These are phyloP conservation scores for Passer montanus DNA, from an alignment of 2,113 vertebrate genomes.

Conservation along the genomic window DNA sequence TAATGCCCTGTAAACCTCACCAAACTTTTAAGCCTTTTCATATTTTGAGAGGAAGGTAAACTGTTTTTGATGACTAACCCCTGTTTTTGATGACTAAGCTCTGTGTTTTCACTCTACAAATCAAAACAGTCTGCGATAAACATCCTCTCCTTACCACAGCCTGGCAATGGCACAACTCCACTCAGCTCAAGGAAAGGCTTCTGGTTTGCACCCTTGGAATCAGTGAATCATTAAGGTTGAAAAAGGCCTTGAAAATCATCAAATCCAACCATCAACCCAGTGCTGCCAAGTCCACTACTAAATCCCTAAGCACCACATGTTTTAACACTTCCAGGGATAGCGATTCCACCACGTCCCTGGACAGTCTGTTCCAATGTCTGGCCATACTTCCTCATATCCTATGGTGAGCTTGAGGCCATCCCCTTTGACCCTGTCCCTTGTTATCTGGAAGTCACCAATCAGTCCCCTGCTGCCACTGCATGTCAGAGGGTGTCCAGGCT, in stretches of 20 bases:
- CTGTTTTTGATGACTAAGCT: slow-evolving; percentile 61
- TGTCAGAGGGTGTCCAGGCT: not conserved
- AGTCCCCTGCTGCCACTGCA: not conserved
- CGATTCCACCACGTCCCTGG: not conserved
- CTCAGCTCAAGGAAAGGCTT: not conserved
- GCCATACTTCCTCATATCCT: not conserved
- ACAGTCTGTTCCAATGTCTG: not conserved
- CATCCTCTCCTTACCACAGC: not conserved
- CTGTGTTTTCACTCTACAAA: slow-evolving; percentile 7
- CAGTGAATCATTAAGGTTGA: not conserved
- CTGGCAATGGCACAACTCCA: not conserved
- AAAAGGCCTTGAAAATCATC: not conserved
- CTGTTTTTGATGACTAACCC: slow-evolving; percentile 56
- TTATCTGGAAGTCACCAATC: not conserved
- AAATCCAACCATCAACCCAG: not conserved
- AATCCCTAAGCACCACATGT: not conserved
- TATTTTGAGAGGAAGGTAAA: slow-evolving; percentile 37
- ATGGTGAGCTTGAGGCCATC: not conserved
- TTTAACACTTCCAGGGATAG: not conserved
- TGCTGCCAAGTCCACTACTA: not conserved
- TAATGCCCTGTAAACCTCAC: slow-evolving; percentile 4
- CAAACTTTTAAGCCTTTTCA: slow-evolving; percentile 12
- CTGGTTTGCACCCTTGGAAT: not conserved
- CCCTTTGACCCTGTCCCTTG: not conserved
- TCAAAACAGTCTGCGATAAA: not conserved